These are phyloP conservation scores for Caenorhabditis sulstoni DNA, from an alignment of 2,888 invertebrate genomes.

Conservation along the genomic window DNA sequence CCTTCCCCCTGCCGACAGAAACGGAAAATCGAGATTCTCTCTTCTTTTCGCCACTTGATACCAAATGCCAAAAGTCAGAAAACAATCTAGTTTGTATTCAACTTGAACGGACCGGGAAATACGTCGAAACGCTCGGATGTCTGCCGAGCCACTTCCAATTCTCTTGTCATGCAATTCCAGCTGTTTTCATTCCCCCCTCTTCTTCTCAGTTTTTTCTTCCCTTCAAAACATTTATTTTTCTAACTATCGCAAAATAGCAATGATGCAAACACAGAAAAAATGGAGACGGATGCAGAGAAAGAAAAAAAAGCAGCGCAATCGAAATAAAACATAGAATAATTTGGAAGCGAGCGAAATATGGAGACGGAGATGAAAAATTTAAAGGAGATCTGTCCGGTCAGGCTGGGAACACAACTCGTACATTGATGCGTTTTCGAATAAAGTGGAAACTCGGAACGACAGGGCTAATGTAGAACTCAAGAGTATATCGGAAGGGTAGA, in stretches of 20 bases:
- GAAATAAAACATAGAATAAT: conserved; percentile 4
- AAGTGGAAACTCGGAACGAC: not conserved
- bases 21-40: conserved; percentile 1
- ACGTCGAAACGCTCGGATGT: conserved; percentile 6
- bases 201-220: not conserved
- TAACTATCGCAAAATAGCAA: conserved; percentile 22
- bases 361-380: not conserved
- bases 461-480: conserved; percentile 4
- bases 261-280: conserved; percentile 1
- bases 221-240: conserved; percentile 39
- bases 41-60: not conserved
- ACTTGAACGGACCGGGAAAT: conserved; percentile 10
- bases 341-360: not conserved
- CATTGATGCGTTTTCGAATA: not conserved
- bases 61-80: not conserved
- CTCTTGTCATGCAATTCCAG: conserved; percentile 16
- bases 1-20: not conserved
- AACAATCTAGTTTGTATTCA: conserved; percentile 44
- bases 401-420: conserved; percentile 16
- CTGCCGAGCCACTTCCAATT: conserved; percentile 1
- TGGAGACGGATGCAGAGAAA: not conserved
- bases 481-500: no score
- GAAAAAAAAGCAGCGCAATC: not conserved
- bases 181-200: not conserved
- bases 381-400: conserved; percentile 19